Evolutionary conservation across 2,113 vertebrate genomes (phyloP), one percentile per base, ranked within the genome.

Genomic region (Craseonycteris thonglongyai): DNA sequence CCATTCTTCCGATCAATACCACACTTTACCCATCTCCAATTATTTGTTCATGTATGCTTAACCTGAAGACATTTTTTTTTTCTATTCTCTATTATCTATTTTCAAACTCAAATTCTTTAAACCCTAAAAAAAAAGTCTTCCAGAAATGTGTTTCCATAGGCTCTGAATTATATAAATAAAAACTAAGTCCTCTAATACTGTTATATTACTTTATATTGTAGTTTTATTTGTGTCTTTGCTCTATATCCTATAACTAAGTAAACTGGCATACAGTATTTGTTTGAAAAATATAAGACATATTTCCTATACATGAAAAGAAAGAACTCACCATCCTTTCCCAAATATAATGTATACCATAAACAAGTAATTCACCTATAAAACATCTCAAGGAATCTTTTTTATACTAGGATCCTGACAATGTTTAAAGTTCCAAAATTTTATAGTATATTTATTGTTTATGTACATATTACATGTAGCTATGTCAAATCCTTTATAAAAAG

Each of bases 141-240:
- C 38, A 76, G 5, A 6, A 88, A 40, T 45, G 15, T 38, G 15
- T 38, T 82, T 42, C 40, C 42, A 66, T 3, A 61, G 10, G 61
- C 49, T 33, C 13, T 58, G 7, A 96, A 87, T n/a, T 47, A 66
- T 47, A 82, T 42, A 90, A 93, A 92, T 56, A 68, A 94, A 86
- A 88, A 80, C 54, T 40, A 63, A 88, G 2, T 68, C 3, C 59
- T 85, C 5, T 6, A 66, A 86, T 54, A 69, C 12, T 91, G 28
- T 72, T 89, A 54, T 75, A 75, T 21, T 87, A 45, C 15, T 65
- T 95, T 47, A 94, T 40, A 65, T 3, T 54, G 3, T 15, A 65
- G 40, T 18, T 88, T 6, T 26, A 74, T 42, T 33, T 40, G 49
- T 22, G 22, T 61, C 40, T 90, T 75, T 81, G 0, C 2, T 22